Conservation (phyloP, 2,113 vertebrate species). For the Embiotoca jacksoni region DNA sequence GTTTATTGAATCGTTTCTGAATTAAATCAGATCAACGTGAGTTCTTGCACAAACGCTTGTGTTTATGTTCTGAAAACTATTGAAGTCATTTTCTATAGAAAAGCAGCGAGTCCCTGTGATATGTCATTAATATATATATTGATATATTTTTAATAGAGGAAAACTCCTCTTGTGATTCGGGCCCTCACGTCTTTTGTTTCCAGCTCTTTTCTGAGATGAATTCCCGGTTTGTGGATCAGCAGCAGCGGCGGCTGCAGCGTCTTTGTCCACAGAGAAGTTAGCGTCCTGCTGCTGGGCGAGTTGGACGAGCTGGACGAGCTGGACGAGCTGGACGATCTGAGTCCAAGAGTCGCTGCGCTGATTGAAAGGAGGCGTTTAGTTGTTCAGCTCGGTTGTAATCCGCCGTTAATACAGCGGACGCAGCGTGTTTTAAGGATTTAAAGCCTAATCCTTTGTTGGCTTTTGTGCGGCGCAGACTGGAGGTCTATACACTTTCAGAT, state of each 20-base stretch:
- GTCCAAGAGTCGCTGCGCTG: constrained; percentile 63
- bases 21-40: too few relatives aligned
- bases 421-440: constrained; percentile 71
- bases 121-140: too few relatives aligned
- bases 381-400: constrained; percentile 75
- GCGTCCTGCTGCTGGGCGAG: constrained; percentile 15
- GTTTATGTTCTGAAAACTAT: too few relatives aligned
- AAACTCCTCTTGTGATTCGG: not conserved
- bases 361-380: constrained; percentile 74
- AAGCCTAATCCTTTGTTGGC: constrained; percentile 77
- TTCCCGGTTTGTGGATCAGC: not conserved
- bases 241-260: not conserved
- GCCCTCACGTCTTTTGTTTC: not conserved
- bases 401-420: constrained; percentile 70
- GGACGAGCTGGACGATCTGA: constrained; percentile 26
- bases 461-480: constrained; percentile 67
- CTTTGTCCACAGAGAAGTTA: constrained; percentile 42
- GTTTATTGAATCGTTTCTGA: too few relatives aligned
- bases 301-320: not conserved
- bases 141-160: too few relatives aligned
- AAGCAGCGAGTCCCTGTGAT: too few relatives aligned
- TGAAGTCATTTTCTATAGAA: too few relatives aligned
- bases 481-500: constrained; percentile 79
- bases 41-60: too few relatives aligned
- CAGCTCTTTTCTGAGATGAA: not conserved